Evolutionary conservation across 2,113 vertebrate species (phyloP).

Genomic region (Neogobius melanostomus): DNA sequence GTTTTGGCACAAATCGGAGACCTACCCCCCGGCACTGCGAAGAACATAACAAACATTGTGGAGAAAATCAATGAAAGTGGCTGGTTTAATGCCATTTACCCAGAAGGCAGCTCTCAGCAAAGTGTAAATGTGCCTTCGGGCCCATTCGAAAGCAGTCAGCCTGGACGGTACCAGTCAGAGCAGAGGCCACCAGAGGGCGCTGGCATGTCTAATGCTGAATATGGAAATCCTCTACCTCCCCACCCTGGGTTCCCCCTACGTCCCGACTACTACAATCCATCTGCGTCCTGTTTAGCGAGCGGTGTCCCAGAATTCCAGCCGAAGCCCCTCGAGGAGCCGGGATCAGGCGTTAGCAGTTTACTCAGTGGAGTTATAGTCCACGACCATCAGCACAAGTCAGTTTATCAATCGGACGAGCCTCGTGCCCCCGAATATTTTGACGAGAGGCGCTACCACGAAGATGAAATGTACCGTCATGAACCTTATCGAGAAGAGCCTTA

Average conservation of each 20-base stretch:
- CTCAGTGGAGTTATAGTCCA: constrained; percentile 61
- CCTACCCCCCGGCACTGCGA: constrained; percentile 75
- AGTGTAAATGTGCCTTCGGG: constrained; percentile 43
- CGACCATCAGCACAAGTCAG: constrained; percentile 69
- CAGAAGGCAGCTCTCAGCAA: constrained; percentile 46
- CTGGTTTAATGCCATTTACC: constrained; percentile 67
- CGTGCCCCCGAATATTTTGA: constrained; percentile 31
- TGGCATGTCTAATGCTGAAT: constrained; percentile 38
- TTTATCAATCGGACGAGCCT: constrained; percentile 26
- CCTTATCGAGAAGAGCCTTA: constrained; percentile 37
- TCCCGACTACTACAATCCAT: constrained; percentile 42
- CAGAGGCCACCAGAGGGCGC: constrained; percentile 27
- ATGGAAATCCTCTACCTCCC: constrained; percentile 63
- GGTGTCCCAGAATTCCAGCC: constrained; percentile 27
- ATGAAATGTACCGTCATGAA: constrained; percentile 11
- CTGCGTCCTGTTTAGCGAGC: constrained; percentile 2
- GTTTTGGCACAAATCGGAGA: constrained; percentile 82
- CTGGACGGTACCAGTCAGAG: constrained; percentile 46
- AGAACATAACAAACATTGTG: constrained; percentile 67
- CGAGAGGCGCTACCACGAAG: constrained; percentile 67
- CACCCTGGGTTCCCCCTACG: constrained; percentile 70
- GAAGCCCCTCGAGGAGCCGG: background rate
- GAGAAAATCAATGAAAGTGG: constrained; percentile 69
- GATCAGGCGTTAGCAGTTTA: constrained; percentile 18
- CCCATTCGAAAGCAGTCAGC: constrained; percentile 20